These are phyloP conservation scores for Beroe ovata DNA, from an alignment of 37 sponge, comb jelly and placozoan genomes.

Conservation along the genomic window DNA sequence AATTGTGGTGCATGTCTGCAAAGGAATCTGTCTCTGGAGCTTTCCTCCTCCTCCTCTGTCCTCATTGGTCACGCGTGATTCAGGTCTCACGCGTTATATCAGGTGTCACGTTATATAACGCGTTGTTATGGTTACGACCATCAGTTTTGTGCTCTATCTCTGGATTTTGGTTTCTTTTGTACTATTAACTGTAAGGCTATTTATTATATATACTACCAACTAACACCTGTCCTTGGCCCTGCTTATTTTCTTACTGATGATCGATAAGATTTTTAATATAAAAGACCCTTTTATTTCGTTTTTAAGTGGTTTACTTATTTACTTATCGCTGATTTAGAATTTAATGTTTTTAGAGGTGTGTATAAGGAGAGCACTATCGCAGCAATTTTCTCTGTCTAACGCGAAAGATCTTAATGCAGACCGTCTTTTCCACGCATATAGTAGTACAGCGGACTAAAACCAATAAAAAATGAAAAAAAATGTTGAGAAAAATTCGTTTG, in stretches of 20 bases:
- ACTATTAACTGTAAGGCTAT: neutral
- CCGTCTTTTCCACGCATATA: too few species aligned
- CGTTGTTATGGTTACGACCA: too few species aligned
- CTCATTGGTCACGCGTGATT: too few species aligned
- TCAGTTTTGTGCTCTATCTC: too few species aligned
- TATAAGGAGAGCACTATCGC: neutral
- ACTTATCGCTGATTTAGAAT: neutral
- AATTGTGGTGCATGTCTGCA: neutral
- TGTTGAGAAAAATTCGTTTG: slow-evolving; percentile 60
- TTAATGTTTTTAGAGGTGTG: neutral
- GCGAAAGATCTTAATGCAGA: too few species aligned
- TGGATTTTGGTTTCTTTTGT: neutral
- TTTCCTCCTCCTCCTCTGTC: neutral
- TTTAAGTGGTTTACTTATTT: slow-evolving; percentile 14
- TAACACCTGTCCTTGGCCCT: neutral
- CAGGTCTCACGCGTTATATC: too few species aligned
- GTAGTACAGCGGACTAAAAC: slow-evolving; percentile 41
- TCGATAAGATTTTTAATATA: slow-evolving; percentile 37
- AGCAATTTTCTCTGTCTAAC: too few species aligned
- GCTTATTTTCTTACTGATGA: neutral
- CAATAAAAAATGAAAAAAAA: slow-evolving; percentile 44
- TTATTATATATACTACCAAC: neutral
- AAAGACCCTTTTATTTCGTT: slow-evolving; percentile 28
- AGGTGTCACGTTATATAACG: too few species aligned
- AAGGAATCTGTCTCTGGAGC: neutral